Evolutionary conservation across 2,113 vertebrate genomes (phyloP).

Genomic region (Aphyosemion australe): DNA sequence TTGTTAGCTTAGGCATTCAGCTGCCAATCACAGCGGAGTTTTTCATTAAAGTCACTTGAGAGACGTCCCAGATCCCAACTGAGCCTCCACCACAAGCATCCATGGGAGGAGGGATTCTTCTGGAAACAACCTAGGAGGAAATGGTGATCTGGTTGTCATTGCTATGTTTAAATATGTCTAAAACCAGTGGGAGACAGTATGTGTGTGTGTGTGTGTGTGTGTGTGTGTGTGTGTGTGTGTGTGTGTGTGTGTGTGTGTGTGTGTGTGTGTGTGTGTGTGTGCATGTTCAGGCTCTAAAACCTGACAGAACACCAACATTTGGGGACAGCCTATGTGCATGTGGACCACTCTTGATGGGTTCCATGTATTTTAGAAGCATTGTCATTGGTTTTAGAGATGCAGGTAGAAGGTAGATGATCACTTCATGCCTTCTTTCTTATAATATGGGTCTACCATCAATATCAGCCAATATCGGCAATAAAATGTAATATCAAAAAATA

Average conservation of each 20-base stretch:
- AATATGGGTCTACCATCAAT: no score
- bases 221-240: not conserved
- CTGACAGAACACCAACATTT: not conserved
- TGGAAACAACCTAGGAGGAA: conserved; percentile 48
- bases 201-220: not conserved
- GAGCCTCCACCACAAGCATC: conserved; percentile 66
- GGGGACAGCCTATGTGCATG: not conserved
- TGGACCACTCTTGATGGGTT: not conserved
- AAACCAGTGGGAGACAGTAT: not conserved
- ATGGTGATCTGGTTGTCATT: conserved; percentile 42
- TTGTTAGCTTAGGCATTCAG: conserved; percentile 83
- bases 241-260: no score
- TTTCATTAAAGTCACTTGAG: conserved; percentile 85
- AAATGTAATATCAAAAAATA: no score
- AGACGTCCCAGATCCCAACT: conserved; percentile 69
- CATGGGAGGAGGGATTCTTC: conserved; percentile 40
- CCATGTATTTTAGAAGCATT: no score
- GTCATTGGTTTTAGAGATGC: no score
- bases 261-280: not conserved
- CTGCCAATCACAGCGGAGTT: conserved; percentile 84
- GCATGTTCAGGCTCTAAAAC: not conserved
- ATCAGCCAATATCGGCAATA: no score
- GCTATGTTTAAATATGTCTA: conserved; percentile 34
- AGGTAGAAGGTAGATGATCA: no score
- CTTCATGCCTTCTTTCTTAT: no score